Evolutionary conservation across 2,888 invertebrate genomes (phyloP).

Genomic region (Athetis lepigone): DNA sequence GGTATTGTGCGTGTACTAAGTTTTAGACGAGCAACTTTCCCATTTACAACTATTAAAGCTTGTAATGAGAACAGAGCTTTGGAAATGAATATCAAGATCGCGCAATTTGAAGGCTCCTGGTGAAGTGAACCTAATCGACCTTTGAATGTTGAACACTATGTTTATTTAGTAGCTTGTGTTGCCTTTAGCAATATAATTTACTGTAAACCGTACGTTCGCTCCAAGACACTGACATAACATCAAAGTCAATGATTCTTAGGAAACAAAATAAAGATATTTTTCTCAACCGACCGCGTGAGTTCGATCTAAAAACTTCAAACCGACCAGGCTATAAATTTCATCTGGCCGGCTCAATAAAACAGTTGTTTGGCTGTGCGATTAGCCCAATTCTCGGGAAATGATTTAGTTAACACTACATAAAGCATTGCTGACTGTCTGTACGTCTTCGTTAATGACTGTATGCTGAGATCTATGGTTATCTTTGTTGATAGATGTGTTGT

Average conservation of each 20-base stretch:
- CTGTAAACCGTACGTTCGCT: constrained; percentile 11
- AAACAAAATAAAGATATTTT: constrained; percentile 46
- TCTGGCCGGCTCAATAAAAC: constrained; percentile 60
- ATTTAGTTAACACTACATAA: constrained; percentile 53
- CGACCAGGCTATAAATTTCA: constrained; percentile 54
- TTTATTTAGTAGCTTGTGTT: constrained; percentile 7
- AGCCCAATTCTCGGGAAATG: constrained; percentile 57
- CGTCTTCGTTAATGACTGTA: constrained; percentile 19
- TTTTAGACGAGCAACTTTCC: too few species aligned
- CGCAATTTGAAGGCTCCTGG: neutral
- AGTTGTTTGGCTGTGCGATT: constrained; percentile 56
- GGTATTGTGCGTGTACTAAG: too few species aligned
- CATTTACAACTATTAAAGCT: neutral
- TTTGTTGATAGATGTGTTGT: constrained; percentile 16
- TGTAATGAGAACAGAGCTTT: neutral
- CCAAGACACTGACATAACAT: constrained; percentile 44
- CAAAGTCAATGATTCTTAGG: constrained; percentile 49
- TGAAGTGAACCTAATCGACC: neutral
- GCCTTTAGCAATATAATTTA: constrained; percentile 2
- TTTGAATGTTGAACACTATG: constrained; percentile 6
- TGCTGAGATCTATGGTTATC: constrained; percentile 15
- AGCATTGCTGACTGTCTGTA: constrained; percentile 29
- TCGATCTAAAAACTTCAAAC: constrained; percentile 59
- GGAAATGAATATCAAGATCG: neutral
- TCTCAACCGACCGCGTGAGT: constrained; percentile 26